Conservation (phyloP, 2,113 vertebrate species). For the Diadophis punctatus region DNA sequence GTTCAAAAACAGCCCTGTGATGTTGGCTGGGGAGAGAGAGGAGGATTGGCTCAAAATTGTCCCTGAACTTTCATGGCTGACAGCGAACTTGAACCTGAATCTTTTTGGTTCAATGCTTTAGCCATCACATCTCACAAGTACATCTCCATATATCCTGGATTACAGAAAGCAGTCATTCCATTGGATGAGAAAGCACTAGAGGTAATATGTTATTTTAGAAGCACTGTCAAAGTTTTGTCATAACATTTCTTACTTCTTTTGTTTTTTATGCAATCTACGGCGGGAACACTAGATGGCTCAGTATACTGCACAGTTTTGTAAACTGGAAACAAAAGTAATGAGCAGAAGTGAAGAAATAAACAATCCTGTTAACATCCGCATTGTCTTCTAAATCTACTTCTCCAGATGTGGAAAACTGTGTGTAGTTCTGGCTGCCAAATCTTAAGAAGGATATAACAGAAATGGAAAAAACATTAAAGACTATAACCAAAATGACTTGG, state of each 20-base stretch:
- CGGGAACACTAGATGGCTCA: slow-evolving; percentile 13
- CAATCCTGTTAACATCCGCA: neutral
- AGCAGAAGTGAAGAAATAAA: neutral
- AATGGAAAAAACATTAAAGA: neutral
- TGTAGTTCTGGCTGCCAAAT: neutral
- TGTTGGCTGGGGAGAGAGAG: neutral
- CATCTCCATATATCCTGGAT: neutral
- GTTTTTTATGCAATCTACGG: neutral
- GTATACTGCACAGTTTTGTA: neutral
- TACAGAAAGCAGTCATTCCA: neutral
- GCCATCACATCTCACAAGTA: neutral
- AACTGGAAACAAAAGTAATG: neutral
- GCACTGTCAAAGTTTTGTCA: neutral
- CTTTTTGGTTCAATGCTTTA: neutral
- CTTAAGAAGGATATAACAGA: neutral
- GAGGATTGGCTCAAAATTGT: neutral
- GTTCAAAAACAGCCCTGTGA: neutral
- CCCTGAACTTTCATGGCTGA: neutral
- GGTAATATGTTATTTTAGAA: neutral
- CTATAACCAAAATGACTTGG: neutral
- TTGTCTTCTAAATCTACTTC: neutral
- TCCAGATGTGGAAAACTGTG: neutral
- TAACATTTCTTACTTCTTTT: neutral
- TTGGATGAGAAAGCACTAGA: slow-evolving; percentile 11
- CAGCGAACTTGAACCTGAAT: neutral